These are phyloP conservation scores for Myotis planiceps DNA, from an alignment of 2,797 vertebrate species.

Conservation along the genomic window DNA sequence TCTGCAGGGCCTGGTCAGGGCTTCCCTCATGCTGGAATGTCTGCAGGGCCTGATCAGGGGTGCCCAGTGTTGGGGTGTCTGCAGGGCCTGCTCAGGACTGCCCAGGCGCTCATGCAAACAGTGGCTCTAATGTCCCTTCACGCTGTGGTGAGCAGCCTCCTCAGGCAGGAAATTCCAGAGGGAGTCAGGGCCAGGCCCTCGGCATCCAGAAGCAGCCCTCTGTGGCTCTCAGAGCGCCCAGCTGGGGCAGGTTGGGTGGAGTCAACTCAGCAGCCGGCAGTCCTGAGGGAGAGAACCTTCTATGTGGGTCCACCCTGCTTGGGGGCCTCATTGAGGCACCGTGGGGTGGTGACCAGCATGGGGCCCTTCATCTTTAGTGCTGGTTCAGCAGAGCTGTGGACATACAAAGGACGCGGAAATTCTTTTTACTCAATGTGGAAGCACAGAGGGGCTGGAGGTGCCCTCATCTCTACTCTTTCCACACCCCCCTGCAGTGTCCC, in stretches of 20 bases:
- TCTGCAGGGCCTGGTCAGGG: not conserved
- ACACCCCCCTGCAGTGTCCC: not conserved
- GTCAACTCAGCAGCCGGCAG: not conserved
- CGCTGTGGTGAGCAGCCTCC: not conserved
- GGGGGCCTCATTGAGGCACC: too few species aligned
- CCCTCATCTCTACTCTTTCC: not conserved
- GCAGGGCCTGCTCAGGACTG: too few species aligned
- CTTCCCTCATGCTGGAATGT: not conserved
- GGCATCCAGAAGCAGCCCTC: not conserved
- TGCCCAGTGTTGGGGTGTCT: not conserved
- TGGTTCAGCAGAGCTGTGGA: not conserved
- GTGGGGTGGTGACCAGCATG: not conserved
- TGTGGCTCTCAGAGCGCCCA: not conserved
- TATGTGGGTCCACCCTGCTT: not conserved
- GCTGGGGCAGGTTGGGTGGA: not conserved
- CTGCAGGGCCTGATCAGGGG: not conserved
- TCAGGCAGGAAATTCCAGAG: not conserved
- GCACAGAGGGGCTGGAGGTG: not conserved
- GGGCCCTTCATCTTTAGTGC: not conserved
- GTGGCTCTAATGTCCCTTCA: not conserved
- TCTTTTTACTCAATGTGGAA: not conserved
- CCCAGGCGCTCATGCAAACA: not conserved
- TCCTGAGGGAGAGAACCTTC: not conserved
- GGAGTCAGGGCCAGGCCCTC: not conserved
- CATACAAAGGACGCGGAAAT: not conserved